A percentile compares a stretch with the other conserved stretches of the same genome.
Evolutionary conservation across 2,888 invertebrate species (phyloP).

Genomic region (Andrena marginata): DNA sequence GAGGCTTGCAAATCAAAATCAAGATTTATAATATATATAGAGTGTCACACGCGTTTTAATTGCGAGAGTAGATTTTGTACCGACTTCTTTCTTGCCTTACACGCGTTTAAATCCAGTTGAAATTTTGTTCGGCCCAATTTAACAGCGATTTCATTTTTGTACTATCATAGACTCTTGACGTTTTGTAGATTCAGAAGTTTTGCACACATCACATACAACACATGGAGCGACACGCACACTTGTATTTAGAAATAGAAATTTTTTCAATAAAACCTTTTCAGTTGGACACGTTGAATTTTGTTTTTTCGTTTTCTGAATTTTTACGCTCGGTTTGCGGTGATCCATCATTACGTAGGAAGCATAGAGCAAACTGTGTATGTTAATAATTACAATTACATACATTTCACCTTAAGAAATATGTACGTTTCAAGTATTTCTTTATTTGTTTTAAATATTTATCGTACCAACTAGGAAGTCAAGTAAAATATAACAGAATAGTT

Average conservation of each 20-base stretch:
- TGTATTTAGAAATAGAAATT: constrained; percentile 83
- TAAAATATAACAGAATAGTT: constrained; percentile 19
- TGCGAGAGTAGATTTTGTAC: constrained; percentile 58
- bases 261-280: constrained; percentile 84
- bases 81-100: constrained; percentile 50
- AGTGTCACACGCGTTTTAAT: constrained; percentile 43
- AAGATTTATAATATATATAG: constrained; percentile 44
- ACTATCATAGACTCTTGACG: constrained; percentile 60
- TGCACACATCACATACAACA: constrained; percentile 72
- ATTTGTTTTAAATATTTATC: constrained; percentile 20
- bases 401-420: not conserved
- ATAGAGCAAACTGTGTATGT: constrained; percentile 15
- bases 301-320: constrained; percentile 80
- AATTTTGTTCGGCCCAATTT: constrained; percentile 59
- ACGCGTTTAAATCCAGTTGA: constrained; percentile 60
- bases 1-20: constrained; percentile 39
- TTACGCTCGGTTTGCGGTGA: constrained; percentile 79
- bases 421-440: not conserved
- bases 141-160: constrained; percentile 70
- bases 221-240: constrained; percentile 77
- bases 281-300: constrained; percentile 83
- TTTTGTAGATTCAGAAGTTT: constrained; percentile 65
- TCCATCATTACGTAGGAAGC: not conserved
- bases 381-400: constrained; percentile 3
- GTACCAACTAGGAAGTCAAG: constrained; percentile 29